Evolutionary conservation across 1,140 invertebrate species (phyloP), one percentile per base, ranked within the genome.

Genomic region (Caerostris darwini): DNA sequence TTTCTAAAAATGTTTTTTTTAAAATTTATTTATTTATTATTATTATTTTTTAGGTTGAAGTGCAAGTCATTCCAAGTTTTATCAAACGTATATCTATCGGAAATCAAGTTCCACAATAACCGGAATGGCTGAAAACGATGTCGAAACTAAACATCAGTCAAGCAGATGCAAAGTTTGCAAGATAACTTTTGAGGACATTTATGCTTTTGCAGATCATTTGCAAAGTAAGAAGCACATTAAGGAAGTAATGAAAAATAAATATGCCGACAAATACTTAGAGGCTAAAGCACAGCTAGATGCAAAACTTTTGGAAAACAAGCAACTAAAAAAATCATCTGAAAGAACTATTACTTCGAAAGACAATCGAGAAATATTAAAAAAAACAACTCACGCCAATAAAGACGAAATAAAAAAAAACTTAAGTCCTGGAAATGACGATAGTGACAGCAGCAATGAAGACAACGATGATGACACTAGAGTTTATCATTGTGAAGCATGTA

Each of bases 201-300:
- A 58, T 57, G 50, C 67, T n/a, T 90, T 71, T 59, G 12, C 67
- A 8, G 88, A 90, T 17, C 88, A 90, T 77, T 77, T 90, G 50
- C 64, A 90, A 71, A 77, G 88, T 77, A 90, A 71, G 54, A 14
- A 90, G 10, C 88, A 90, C n/a, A 10, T 3, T n/a, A 90, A 90
- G 56, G 88, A n/a, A 17, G n/a, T 77, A n/a, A 90, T 90, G 88
- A 90, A 90, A n/a, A 8, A 90, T 17, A 90, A 90, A 77, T 90
- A 90, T 50, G 88, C 64, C 3, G 50, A 69, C 34, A 90, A 90
- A n/a, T 90, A 90, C n/a, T 71, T 90, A 77, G 64, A 57, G 12
- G 88, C 88, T 17, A 90, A 90, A 56, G 67, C 61, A 71, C 34
- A 57, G 5, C 67, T 77, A 0, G 88, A 90, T 57, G 59, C n/a